Evolutionary conservation across 2,888 invertebrate genomes (phyloP).

Genomic region (Sinohyriopsis cumingii): DNA sequence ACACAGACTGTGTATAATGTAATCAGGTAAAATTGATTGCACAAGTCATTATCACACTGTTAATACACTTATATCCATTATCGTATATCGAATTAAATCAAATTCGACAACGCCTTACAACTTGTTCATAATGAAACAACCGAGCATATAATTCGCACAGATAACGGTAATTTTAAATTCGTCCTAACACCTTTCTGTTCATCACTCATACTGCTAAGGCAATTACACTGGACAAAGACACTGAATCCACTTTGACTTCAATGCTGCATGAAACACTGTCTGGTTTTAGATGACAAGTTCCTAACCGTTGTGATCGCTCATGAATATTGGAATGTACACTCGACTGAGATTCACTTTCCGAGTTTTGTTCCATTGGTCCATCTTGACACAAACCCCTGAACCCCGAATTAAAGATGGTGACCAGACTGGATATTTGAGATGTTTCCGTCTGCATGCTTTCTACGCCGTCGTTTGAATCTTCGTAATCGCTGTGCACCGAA

Average conservation of each 20-base stretch:
- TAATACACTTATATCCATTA: not conserved
- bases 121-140: too few species aligned
- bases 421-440: slow-evolving; percentile 61
- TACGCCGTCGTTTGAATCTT: slow-evolving; percentile 20
- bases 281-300: slow-evolving; percentile 31
- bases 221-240: slow-evolving; percentile 50
- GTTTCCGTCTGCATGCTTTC: slow-evolving; percentile 58
- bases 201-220: slow-evolving; percentile 51
- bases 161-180: too few species aligned
- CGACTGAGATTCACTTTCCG: slow-evolving; percentile 11
- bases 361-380: slow-evolving; percentile 17
- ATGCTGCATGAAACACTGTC: slow-evolving; percentile 40
- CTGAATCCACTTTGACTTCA: slow-evolving; percentile 39
- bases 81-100: too few species aligned
- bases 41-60: slow-evolving; percentile 7
- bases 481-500: slow-evolving; percentile 18
- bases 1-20: slow-evolving; percentile 3
- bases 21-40: not conserved
- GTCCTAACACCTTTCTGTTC: too few species aligned
- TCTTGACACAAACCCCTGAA: slow-evolving; percentile 52
- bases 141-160: too few species aligned
- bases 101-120: too few species aligned
- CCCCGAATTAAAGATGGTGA: slow-evolving; percentile 64
- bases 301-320: slow-evolving; percentile 32
- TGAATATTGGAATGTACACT: slow-evolving; percentile 35